Base-by-base conservation (phyloP, 2,113 vertebrate species). In the Alectura lathami region DNA sequence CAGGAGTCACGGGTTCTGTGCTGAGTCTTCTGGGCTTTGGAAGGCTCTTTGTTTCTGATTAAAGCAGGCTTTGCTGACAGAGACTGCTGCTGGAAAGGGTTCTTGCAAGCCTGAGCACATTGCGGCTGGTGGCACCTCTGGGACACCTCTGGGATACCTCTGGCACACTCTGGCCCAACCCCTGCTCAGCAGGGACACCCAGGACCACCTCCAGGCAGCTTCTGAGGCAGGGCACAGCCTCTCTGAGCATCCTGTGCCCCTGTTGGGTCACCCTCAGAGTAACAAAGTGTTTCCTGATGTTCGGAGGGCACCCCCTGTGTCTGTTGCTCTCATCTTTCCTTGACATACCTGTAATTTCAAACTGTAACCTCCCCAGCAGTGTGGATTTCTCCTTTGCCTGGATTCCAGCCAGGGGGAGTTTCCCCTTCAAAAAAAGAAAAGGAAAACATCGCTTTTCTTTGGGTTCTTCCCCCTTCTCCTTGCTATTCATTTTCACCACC, bases 311-410 rank as follows among this genome's bases (percentile, higher is more conserved):
- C 14, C 40, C 26, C 24, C 29, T 8, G 32, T n/a, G n/a, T 45
- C n/a, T 42, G 12, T 8, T 11, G 23, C 45, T 75, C 17, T 53
- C 22, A 6, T 22, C 27, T 13, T 32, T 16, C 51, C 53, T 53
- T 32, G 17, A 15, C 73, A 3, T 96, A 98, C 98, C 98, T 97
- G 86, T 97, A 34, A 98, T 97, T 83, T 98, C 98, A 96, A 98
- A 98, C 95, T 98, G 96, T 66, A 98, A 94, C 45, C 97, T 95
- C n/a, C 97, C 98, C 43, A 96, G 92, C 54, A 93, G 12, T 5
- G 97, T 88, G 6, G 97, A 97, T 68, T 93, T 97, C 96, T 98
- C 98, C 81, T 97, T 89, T 23, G 98, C 98, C 92, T 83, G 97
- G 93, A 98, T 96, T 91, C 97, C 96, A n/a, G 94, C 94, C 54